Conservation (phyloP, 2,888 invertebrate genomes). For the Erannis defoliaria region DNA sequence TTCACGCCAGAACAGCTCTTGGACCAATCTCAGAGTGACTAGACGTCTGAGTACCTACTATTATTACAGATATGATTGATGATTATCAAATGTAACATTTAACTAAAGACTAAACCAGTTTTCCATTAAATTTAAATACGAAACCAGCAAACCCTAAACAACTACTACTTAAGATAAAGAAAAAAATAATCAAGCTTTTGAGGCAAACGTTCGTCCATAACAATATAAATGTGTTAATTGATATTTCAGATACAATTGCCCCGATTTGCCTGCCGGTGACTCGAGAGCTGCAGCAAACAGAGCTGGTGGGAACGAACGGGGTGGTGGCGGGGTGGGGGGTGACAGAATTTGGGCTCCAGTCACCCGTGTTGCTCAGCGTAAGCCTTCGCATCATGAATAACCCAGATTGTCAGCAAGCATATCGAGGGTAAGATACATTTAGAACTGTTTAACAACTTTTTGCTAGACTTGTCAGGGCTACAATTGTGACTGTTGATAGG, state of each 20-base stretch:
- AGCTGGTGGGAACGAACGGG: conserved; percentile 59
- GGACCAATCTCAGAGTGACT: too few species aligned
- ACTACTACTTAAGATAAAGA: too few species aligned
- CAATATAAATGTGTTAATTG: not conserved
- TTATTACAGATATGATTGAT: too few species aligned
- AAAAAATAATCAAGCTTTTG: not conserved
- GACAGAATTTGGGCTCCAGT: conserved; percentile 77
- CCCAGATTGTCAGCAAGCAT: conserved; percentile 59
- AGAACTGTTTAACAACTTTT: not conserved
- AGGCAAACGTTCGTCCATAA: not conserved
- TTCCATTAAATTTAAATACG: too few species aligned
- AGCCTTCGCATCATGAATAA: conserved; percentile 66
- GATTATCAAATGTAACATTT: too few species aligned
- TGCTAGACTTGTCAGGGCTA: too few species aligned
- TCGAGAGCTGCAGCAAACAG: conserved; percentile 56
- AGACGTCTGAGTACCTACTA: too few species aligned
- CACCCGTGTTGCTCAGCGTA: conserved; percentile 75
- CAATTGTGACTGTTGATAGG: too few species aligned
- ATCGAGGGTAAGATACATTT: conserved; percentile 57
- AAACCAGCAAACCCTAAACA: too few species aligned
- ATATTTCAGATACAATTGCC: conserved; percentile 66
- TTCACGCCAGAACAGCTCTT: too few species aligned
- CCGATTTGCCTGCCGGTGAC: conserved; percentile 83
- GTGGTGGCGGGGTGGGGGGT: conserved; percentile 87
- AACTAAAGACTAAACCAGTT: too few species aligned